Base-by-base conservation (phyloP, 2,113 vertebrate genomes). In the Pomatostomus ruficeps region DNA sequence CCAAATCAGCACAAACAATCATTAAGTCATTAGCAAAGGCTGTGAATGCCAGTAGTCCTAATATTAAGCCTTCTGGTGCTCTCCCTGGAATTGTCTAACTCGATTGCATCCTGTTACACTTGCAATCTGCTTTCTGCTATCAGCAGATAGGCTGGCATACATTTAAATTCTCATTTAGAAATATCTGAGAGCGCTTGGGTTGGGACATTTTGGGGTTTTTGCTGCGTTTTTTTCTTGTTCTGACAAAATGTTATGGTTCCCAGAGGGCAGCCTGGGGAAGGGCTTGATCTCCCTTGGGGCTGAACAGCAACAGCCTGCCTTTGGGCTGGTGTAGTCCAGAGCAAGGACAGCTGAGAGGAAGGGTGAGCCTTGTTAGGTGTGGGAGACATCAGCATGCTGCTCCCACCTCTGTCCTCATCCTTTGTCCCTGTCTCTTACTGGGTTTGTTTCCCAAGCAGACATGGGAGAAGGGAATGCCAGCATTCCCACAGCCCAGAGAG, bases 61-160 rank as follows among this genome's bases (percentile, higher is more conserved):
- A 94, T 95, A 96, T 63, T 91, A 92, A 97, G 93, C 95, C 96
- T 98, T 91, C 97, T 98, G 97, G 91, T 95, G 35, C 78, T 93
- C 93, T 97, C 95, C n/a, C 59, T 81, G 90, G 95, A 88, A 96
- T 96, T 82, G 55, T 96, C 93, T 97, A 97, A 91, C 97, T 97
- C 23, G 25, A 93, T 46, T 97, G 96, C 95, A 63, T 98, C 93
- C 91, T 26, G 84, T 94, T 96, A 96, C 85, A 89, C 95, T 97
- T 85, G 52, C 97, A 98, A 97, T 98, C 97, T 98, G 98, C 96
- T 97, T 97, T 97, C 91, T 96, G 95, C 94, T 97, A 67, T 96
- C 40, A 0, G 83, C 80, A 86, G 84, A 91, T 84, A 98, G 93
- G 84, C 89, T 97, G 97, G 92, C 96, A 97, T 91, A 92, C 33